phyloP scores from a whole-genome alignment of 2,113 vertebrate genomes.

The Rallus limicola region DNA sequence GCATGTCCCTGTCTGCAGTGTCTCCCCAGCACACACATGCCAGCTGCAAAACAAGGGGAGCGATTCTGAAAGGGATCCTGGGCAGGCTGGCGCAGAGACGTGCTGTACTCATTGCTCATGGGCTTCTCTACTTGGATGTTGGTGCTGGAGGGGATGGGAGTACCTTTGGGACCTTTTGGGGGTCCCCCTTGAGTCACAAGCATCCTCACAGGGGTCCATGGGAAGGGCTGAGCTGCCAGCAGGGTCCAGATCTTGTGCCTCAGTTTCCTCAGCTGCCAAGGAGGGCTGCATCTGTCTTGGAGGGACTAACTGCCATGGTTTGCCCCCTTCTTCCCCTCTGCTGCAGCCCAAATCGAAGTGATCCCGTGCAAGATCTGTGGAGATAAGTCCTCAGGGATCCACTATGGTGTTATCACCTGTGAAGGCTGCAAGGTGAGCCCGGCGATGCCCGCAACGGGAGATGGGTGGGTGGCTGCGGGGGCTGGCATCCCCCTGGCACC shows the following conservation, averaged over 20 bases:
- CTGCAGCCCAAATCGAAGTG: constrained; percentile 90
- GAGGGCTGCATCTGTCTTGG: accelerated
- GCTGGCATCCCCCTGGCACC: accelerated
- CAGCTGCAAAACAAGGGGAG: background rate
- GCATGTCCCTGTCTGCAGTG: background rate
- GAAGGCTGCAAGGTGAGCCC: constrained; percentile 76
- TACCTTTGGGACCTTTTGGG: accelerated
- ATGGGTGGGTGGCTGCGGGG: accelerated
- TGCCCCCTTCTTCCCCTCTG: background rate
- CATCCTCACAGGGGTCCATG: background rate
- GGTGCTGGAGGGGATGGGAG: background rate
- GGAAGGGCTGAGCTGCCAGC: background rate
- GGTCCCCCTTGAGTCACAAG: background rate
- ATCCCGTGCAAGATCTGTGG: constrained; percentile 95
- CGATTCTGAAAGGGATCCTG: accelerated
- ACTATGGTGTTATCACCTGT: constrained; percentile 90
- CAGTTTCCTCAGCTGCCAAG: background rate
- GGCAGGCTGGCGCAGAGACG: background rate
- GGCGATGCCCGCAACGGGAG: accelerated
- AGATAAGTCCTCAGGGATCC: constrained; percentile 92
- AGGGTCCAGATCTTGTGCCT: background rate
- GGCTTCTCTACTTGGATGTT: background rate
- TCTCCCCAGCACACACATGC: accelerated
- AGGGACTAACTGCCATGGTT: background rate
- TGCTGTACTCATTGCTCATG: accelerated